Conservation (phyloP, 2,113 vertebrate genomes). For the Cochlearius cochlearius region DNA sequence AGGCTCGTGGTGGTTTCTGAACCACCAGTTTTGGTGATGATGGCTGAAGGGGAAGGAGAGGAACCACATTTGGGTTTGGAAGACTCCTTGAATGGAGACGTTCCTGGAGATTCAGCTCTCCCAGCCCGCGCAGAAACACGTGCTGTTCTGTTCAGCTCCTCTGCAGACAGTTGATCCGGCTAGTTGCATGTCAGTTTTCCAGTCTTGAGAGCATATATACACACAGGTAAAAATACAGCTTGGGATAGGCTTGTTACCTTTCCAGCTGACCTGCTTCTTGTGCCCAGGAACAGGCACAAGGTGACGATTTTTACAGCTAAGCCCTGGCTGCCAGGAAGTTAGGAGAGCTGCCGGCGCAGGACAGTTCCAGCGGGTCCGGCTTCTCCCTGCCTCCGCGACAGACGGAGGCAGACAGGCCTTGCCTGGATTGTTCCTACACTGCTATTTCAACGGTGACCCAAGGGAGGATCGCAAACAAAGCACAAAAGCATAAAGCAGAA, state of each 20-base stretch:
- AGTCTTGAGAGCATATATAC: background rate
- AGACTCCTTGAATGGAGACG: background rate
- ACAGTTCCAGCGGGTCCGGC: background rate
- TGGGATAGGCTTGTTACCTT: background rate
- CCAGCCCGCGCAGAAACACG: fast-evolving
- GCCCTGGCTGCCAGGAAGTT: background rate
- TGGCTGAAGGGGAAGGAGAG: background rate
- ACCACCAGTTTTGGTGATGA: background rate
- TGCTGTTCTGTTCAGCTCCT: background rate
- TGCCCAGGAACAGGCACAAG: background rate
- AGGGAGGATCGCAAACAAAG: background rate
- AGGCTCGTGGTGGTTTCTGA: background rate
- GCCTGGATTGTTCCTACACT: background rate
- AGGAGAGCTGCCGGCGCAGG: background rate
- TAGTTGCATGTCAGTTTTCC: background rate
- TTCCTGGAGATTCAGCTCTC: background rate
- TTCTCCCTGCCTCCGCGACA: background rate
- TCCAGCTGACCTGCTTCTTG: background rate
- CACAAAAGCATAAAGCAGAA: background rate
- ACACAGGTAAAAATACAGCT: background rate
- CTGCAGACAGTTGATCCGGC: background rate
- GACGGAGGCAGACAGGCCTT: background rate
- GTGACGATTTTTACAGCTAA: background rate
- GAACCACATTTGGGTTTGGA: background rate
- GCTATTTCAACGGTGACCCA: background rate